Base-by-base conservation (phyloP, 2,888 invertebrate genomes). In the Sarcophaga variegata region DNA sequence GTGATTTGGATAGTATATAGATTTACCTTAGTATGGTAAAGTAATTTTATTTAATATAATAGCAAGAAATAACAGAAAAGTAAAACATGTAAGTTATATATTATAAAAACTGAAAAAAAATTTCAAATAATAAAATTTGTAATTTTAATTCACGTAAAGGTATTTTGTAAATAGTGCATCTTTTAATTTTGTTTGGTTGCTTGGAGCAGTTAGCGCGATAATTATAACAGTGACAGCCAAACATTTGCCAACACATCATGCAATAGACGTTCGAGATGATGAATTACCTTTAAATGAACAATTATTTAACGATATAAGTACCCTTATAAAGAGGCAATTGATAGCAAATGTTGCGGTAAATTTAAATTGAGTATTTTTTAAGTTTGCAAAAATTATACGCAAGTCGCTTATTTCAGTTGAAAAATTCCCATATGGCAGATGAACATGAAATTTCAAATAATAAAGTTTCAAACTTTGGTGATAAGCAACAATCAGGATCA, bases 291-390 rank as follows among this genome's bases (percentile, higher is more conserved):
- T 93, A 54, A 93, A 92, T 85, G 93, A 94, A 64, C 94, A 93
- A 76, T 94, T 95, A 89, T 95, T 94, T 89, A 94, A 94, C 88
- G 94, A 95, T 91, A 94, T 95, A 67, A 93, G 94, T 87, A 94
- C 94, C 82, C 92, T 95, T 63, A 92, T 95, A 72, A 94, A 94
- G 79, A 91, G 94, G 62, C 94, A 94, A 85, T 90, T 93, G 77
- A 91, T 92, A 59, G 91, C 91, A 81, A 90, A 89, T 89, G 89
- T 87, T 71, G 89, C 81, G 90, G 92, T 92, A 93, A 93, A 91
- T 89, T 37, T 22, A 63, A 54, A 4, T 12, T n/a, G 17, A 20
- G 17, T 17, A 8, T 64, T 17, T 0, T 1, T 59, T 20, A 47
- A 1, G 6, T 14, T 62, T 49, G 63, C 75, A 54, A 54, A 54